Conservation (phyloP, 2,113 vertebrate genomes). For the Galemys pyrenaicus region DNA sequence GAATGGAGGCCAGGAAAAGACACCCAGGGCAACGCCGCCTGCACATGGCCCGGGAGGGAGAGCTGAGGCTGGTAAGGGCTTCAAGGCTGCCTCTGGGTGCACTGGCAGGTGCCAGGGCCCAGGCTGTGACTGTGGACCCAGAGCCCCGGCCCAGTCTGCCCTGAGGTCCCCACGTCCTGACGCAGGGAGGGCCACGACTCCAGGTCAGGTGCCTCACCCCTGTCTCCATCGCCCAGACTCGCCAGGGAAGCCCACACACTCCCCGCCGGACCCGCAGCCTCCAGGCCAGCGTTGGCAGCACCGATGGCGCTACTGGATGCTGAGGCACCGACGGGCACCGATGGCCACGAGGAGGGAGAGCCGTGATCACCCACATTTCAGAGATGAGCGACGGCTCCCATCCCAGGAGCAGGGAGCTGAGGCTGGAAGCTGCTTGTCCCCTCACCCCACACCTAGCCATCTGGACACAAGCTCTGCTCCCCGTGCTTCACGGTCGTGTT, state of each 20-base stretch:
- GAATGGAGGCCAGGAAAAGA: background rate
- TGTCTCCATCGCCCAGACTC: fast-evolving
- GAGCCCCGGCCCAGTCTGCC: background rate
- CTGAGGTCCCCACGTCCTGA: background rate
- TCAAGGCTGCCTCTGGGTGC: background rate
- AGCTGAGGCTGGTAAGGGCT: background rate
- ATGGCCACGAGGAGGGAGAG: background rate
- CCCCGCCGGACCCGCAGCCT: background rate
- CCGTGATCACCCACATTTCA: background rate
- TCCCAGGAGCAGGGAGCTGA: background rate
- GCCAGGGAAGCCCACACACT: fast-evolving
- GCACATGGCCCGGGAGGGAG: background rate
- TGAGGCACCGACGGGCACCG: no score
- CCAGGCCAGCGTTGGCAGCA: fast-evolving
- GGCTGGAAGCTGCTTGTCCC: background rate
- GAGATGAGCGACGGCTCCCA: fast-evolving
- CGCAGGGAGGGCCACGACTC: fast-evolving
- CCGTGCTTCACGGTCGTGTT: background rate
- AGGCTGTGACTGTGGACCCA: background rate
- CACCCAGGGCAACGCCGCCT: background rate
- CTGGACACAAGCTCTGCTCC: background rate
- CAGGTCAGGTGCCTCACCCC: background rate
- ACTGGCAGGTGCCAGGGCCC: background rate
- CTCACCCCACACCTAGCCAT: background rate
- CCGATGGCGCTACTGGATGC: fast-evolving